These are phyloP conservation scores for Xiphophorus maculatus DNA, from an alignment of 2,113 vertebrate species.

Conservation along the genomic window DNA sequence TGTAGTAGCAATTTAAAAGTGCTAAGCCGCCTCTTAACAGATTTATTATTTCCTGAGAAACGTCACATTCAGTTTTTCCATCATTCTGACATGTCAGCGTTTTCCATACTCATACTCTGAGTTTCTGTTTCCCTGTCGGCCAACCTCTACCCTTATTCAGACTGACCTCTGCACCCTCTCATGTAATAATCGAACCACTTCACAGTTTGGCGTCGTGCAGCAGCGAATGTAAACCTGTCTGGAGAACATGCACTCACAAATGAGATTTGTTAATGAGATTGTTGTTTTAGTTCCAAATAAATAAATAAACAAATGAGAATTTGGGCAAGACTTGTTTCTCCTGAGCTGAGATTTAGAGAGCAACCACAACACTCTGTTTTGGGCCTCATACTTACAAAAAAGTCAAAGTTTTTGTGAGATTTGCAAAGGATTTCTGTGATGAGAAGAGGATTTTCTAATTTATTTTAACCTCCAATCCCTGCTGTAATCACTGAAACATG, in stretches of 20 bases:
- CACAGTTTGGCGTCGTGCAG: too few species aligned
- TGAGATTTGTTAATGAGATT: not conserved
- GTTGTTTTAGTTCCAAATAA: not conserved
- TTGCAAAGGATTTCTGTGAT: not conserved
- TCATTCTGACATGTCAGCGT: constrained; percentile 11
- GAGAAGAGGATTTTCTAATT: too few species aligned
- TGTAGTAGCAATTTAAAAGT: not conserved
- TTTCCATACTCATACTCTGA: constrained; percentile 4
- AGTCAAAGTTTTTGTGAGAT: too few species aligned
- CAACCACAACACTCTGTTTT: too few species aligned
- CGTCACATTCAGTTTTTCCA: not conserved
- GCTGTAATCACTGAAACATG: too few species aligned
- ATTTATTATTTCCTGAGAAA: not conserved
- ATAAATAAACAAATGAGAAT: too few species aligned
- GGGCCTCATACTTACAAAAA: too few species aligned
- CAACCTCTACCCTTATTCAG: constrained; percentile 12
- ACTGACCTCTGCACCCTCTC: constrained; percentile 16
- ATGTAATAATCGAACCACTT: not conserved
- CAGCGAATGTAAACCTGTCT: not conserved
- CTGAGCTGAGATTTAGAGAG: not conserved
- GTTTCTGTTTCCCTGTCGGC: not conserved
- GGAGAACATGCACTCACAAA: not conserved
- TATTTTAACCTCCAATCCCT: too few species aligned
- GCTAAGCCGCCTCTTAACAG: constrained; percentile 1
- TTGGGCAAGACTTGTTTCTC: too few species aligned